Evolutionary conservation across 2,797 vertebrate genomes (phyloP).

Genomic region (Scleropages formosus): DNA sequence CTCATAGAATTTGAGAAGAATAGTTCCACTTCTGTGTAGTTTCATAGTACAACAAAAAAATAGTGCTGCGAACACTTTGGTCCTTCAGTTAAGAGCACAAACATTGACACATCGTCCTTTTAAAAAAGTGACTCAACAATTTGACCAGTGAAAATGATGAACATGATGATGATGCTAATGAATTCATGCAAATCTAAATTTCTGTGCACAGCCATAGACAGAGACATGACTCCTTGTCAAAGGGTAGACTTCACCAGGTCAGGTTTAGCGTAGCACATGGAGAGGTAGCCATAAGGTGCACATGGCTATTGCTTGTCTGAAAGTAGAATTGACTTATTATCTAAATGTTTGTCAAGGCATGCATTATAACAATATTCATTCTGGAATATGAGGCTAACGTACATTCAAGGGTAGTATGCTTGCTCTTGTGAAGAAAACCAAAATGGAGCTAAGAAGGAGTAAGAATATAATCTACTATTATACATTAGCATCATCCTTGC

Average conservation of each 20-base stretch:
- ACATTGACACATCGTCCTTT: neutral
- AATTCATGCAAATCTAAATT: too few relatives aligned
- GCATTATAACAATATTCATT: too few relatives aligned
- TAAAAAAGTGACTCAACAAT: neutral
- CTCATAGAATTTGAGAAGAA: conserved; percentile 46
- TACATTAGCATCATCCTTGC: neutral
- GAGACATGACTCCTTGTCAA: conserved; percentile 35
- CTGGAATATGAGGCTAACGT: neutral
- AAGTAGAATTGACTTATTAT: conserved; percentile 7
- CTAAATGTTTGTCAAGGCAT: neutral
- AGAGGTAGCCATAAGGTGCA: conserved; percentile 1
- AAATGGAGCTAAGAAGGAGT: neutral
- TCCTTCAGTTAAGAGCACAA: neutral
- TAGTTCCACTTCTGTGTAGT: too few relatives aligned
- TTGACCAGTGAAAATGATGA: too few relatives aligned
- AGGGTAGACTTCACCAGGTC: conserved; percentile 48
- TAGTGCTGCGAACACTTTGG: neutral
- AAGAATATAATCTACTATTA: neutral
- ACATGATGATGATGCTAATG: too few relatives aligned
- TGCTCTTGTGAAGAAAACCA: neutral
- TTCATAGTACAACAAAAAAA: neutral
- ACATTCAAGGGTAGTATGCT: neutral
- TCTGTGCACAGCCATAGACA: conserved; percentile 30
- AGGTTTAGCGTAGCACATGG: conserved; percentile 41
- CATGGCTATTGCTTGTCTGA: neutral